Conservation (phyloP, 2,113 vertebrate genomes). For the Ibidorhyncha struthersii region DNA sequence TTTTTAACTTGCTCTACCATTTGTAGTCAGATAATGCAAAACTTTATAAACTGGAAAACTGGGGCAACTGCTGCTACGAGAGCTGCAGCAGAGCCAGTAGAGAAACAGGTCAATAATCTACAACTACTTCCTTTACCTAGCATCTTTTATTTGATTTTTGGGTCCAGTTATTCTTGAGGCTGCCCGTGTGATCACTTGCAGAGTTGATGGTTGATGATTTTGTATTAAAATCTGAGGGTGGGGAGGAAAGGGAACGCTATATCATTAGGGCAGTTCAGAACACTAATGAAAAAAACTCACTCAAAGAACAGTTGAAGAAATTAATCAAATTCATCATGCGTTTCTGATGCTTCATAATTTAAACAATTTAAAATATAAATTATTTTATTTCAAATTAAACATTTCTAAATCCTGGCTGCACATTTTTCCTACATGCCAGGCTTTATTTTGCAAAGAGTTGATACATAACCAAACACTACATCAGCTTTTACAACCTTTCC, state of each 20-base stretch:
- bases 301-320: background rate
- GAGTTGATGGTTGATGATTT: background rate
- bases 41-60: background rate
- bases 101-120: background rate
- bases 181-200: background rate
- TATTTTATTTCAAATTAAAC: background rate
- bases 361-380: background rate
- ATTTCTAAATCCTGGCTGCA: background rate
- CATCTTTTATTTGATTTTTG: background rate
- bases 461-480: slow-evolving; percentile 1
- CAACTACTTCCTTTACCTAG: background rate
- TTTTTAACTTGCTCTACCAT: background rate
- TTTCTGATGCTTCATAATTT: background rate
- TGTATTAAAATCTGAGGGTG: background rate
- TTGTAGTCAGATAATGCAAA: background rate
- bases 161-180: background rate
- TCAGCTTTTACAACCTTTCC: background rate
- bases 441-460: background rate
- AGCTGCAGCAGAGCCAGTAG: background rate
- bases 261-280: background rate
- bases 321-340: background rate
- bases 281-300: background rate
- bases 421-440: background rate
- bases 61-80: background rate
- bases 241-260: background rate